Conservation (phyloP, 2,113 vertebrate genomes). For the Clupea harengus region DNA sequence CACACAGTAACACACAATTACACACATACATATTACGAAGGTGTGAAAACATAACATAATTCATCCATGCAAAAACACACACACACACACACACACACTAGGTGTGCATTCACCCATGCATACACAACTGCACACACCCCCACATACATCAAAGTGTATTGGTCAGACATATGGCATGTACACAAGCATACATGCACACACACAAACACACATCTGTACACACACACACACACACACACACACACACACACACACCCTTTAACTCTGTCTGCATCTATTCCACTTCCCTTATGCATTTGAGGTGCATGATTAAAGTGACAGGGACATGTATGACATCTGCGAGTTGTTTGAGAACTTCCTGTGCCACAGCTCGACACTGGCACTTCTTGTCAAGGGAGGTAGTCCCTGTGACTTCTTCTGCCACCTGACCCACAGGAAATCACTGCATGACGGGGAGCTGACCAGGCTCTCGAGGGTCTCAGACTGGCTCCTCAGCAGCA, state of each 20-base stretch:
- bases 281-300: conserved; percentile 19
- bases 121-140: neutral
- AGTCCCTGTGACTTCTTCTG: conserved; percentile 58
- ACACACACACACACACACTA: conserved; percentile 1
- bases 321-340: conserved; percentile 76
- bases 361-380: conserved; percentile 75
- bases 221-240: conserved; percentile 5
- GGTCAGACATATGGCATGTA: conserved; percentile 35
- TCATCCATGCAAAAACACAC: no score
- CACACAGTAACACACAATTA: neutral
- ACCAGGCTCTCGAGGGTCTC: conserved; percentile 39
- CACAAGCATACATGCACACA: neutral
- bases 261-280: conserved; percentile 14
- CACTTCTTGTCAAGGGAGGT: conserved; percentile 60
- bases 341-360: conserved; percentile 75
- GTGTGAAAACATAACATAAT: no score
- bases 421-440: conserved; percentile 71
- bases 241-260: neutral
- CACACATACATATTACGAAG: neutral
- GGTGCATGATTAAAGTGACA: conserved; percentile 63
- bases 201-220: neutral
- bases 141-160: neutral
- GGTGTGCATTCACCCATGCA: neutral
- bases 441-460: conserved; percentile 53
- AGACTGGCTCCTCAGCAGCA: neutral